Evolutionary conservation across 53 echinoderm and acorn worm genomes (phyloP).

Genomic region (Echinometra lucunter): DNA sequence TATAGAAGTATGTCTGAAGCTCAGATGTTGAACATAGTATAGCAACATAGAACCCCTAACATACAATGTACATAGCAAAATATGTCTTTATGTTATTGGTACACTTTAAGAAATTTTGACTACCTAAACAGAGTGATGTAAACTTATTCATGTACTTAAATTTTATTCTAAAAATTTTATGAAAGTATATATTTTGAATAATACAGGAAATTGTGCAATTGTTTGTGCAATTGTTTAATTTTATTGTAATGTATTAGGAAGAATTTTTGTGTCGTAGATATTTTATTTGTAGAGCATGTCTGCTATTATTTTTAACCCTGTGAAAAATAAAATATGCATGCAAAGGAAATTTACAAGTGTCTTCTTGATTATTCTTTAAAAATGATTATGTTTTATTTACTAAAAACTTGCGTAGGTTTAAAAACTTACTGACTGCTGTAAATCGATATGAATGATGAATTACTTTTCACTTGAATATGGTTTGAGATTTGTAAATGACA

Average conservation of each 20-base stretch:
- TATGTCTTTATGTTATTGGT: too few species aligned
- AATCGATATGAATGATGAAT: not conserved
- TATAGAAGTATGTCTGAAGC: too few species aligned
- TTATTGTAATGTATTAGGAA: too few species aligned
- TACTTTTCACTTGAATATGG: too few species aligned
- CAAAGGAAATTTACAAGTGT: not conserved
- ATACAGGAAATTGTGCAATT: not conserved
- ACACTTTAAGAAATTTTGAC: too few species aligned
- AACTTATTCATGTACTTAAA: not conserved
- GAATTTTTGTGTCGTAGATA: not conserved
- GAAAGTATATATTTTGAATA: not conserved
- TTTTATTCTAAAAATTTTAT: not conserved
- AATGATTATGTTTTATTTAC: too few species aligned
- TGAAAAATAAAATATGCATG: not conserved
- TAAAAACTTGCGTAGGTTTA: too few species aligned
- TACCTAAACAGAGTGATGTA: not conserved
- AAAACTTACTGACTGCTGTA: too few species aligned
- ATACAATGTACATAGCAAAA: not conserved
- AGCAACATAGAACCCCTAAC: not conserved
- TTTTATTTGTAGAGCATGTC: not conserved
- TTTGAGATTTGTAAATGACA: not conserved
- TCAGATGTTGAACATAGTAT: too few species aligned
- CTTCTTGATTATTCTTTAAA: not conserved
- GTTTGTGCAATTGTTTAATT: not conserved
- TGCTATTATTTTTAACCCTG: not conserved